Evolutionary conservation across 2,113 vertebrate species (phyloP).

Genomic region (Stegastes partitus): DNA sequence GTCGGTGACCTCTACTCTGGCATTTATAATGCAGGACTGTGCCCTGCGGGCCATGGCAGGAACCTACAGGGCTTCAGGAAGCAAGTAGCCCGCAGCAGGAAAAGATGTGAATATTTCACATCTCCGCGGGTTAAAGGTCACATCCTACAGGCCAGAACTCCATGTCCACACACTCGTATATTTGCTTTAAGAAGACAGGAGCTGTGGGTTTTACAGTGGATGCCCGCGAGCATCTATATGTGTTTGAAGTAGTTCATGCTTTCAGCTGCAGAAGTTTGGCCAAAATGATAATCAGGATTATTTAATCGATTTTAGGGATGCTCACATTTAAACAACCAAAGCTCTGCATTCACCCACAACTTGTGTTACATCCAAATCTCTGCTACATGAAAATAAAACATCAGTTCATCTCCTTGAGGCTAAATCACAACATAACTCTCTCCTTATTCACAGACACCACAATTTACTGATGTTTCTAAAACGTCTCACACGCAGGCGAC

Average conservation of each 20-base stretch:
- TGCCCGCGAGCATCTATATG: neutral
- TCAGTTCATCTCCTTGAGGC: too few species aligned
- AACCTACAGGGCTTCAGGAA: conserved; percentile 35
- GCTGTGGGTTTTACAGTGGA: conserved; percentile 8
- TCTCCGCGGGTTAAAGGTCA: conserved; percentile 53
- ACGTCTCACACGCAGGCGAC: too few species aligned
- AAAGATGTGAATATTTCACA: conserved; percentile 52
- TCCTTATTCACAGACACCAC: too few species aligned
- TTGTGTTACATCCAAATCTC: too few species aligned
- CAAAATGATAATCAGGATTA: too few species aligned
- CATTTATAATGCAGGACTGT: conserved; percentile 59
- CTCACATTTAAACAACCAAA: too few species aligned
- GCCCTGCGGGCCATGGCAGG: conserved; percentile 34
- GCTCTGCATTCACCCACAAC: too few species aligned
- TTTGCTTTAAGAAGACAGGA: neutral
- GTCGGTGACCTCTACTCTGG: conserved; percentile 53
- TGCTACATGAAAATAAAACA: too few species aligned
- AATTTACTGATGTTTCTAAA: too few species aligned
- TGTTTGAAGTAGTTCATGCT: neutral
- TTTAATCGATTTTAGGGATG: too few species aligned
- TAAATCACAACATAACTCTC: too few species aligned
- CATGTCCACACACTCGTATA: conserved; percentile 10
- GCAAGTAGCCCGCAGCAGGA: conserved; percentile 42
- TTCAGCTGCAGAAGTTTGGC: too few species aligned
- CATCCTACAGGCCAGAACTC: neutral